phyloP scores from a whole-genome alignment of 2,113 vertebrate genomes.

The Hyperoodon ampullatus region DNA sequence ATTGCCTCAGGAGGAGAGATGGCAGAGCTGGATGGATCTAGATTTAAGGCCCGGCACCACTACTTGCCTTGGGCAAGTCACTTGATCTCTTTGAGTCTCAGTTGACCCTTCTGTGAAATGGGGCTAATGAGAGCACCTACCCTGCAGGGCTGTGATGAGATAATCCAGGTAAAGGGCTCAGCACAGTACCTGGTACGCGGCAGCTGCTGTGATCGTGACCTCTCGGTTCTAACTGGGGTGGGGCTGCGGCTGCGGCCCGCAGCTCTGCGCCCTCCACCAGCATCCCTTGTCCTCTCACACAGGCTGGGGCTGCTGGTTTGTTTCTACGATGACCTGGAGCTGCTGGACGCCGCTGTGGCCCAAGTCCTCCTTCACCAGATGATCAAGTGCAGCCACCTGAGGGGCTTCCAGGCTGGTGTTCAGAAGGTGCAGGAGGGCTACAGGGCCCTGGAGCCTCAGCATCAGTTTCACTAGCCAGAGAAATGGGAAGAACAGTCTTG shows the following conservation, averaged over 20 bases:
- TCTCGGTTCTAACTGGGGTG: neutral
- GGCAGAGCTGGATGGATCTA: neutral
- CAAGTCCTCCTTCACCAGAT: conserved; percentile 89
- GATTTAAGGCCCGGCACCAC: neutral
- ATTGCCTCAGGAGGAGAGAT: neutral
- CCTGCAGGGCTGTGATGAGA: neutral
- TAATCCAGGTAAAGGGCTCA: neutral
- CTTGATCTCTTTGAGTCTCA: neutral
- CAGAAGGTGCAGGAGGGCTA: conserved; percentile 83
- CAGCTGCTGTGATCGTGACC: neutral
- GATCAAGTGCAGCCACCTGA: conserved; percentile 88
- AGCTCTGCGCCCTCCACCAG: neutral
- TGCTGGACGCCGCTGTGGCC: conserved; percentile 84
- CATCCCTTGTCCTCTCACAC: neutral
- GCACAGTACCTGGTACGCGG: accelerated
- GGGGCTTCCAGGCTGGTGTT: conserved; percentile 83
- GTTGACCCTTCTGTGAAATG: neutral
- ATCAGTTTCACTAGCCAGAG: neutral
- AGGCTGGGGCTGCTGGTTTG: conserved; percentile 90
- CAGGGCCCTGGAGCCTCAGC: neutral
- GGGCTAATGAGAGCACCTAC: neutral
- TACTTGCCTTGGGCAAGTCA: neutral
- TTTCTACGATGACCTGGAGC: conserved; percentile 86
- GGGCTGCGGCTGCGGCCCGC: no score
- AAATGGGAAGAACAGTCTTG: neutral